These are phyloP conservation scores for Mamestra brassicae DNA, from an alignment of 2,888 invertebrate genomes.

Conservation along the genomic window DNA sequence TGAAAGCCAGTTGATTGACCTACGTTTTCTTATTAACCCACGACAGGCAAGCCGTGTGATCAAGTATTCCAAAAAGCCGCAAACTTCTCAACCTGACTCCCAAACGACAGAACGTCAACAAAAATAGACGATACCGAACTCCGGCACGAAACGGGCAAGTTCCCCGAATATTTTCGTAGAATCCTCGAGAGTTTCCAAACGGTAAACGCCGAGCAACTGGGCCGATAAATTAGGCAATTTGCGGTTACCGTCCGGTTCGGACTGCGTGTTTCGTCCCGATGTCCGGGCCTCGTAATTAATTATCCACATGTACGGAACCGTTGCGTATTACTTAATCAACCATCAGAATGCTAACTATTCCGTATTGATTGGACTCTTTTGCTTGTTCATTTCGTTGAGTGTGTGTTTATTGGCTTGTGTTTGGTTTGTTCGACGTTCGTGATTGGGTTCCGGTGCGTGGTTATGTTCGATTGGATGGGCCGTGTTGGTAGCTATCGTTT, in stretches of 20 bases:
- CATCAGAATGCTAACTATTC: conserved; percentile 75
- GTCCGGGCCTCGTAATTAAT: conserved; percentile 79
- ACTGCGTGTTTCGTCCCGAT: conserved; percentile 66
- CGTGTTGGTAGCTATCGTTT: conserved; percentile 18
- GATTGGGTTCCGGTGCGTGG: conserved; percentile 48
- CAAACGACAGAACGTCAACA: conserved; percentile 22
- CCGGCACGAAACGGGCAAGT: conserved; percentile 14
- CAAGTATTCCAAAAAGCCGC: conserved; percentile 36
- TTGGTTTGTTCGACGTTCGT: conserved; percentile 53
- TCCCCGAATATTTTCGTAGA: conserved; percentile 46
- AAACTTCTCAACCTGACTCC: conserved; percentile 22
- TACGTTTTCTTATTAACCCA: neutral
- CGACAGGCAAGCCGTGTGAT: conserved; percentile 1
- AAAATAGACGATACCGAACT: conserved; percentile 28
- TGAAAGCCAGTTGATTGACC: neutral
- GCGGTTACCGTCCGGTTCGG: conserved; percentile 67
- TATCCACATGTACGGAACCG: conserved; percentile 74
- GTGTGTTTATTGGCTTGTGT: conserved; percentile 63
- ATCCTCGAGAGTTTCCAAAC: conserved; percentile 53
- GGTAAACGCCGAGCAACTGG: conserved; percentile 69
- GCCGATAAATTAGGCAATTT: conserved; percentile 84
- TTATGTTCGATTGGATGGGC: conserved; percentile 37
- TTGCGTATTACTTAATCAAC: conserved; percentile 78
- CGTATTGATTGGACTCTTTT: conserved; percentile 69
- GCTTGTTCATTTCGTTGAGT: conserved; percentile 70